Percentiles rank a stretch among this genome's conserved stretches.
These are phyloP conservation scores for Leucophora obtusa DNA, from an alignment of 2,888 invertebrate species.

Conservation along the genomic window DNA sequence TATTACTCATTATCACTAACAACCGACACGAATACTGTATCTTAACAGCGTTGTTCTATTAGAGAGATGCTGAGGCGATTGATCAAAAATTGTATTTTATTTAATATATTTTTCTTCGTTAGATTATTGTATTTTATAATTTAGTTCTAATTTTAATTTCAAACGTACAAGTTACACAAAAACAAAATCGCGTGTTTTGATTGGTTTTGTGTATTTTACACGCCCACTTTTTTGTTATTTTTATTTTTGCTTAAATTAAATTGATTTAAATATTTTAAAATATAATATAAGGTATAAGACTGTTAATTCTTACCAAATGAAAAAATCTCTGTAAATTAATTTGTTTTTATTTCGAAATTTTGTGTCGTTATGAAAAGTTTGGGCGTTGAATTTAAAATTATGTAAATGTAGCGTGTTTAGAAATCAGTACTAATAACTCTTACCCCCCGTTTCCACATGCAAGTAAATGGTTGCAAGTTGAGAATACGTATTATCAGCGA, in stretches of 20 bases:
- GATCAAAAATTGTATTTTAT: constrained; percentile 3
- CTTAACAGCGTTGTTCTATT: not conserved
- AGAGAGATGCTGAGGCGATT: constrained; percentile 8
- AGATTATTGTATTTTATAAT: constrained; percentile 20
- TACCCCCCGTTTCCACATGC: too few relatives aligned
- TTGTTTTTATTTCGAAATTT: not conserved
- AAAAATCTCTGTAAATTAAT: not conserved
- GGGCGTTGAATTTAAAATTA: not conserved
- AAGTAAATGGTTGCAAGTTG: too few relatives aligned
- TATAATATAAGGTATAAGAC: not conserved
- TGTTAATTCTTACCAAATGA: not conserved
- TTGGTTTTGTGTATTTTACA: constrained; percentile 43
- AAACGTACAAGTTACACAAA: constrained; percentile 53
- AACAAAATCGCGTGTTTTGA: constrained; percentile 46
- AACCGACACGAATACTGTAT: not conserved
- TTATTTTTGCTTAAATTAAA: not conserved
- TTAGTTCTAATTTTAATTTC: constrained; percentile 62
- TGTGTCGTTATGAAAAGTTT: not conserved
- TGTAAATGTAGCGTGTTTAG: not conserved
- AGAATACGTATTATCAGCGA: too few relatives aligned
- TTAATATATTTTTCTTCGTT: constrained; percentile 21
- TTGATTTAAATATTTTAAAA: not conserved
- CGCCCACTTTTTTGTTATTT: constrained; percentile 50
- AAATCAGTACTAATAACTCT: not conserved
- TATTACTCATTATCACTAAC: constrained; percentile 24